Evolutionary conservation across 1,140 invertebrate genomes (phyloP).

Genomic region (Zaprionus africanus): DNA sequence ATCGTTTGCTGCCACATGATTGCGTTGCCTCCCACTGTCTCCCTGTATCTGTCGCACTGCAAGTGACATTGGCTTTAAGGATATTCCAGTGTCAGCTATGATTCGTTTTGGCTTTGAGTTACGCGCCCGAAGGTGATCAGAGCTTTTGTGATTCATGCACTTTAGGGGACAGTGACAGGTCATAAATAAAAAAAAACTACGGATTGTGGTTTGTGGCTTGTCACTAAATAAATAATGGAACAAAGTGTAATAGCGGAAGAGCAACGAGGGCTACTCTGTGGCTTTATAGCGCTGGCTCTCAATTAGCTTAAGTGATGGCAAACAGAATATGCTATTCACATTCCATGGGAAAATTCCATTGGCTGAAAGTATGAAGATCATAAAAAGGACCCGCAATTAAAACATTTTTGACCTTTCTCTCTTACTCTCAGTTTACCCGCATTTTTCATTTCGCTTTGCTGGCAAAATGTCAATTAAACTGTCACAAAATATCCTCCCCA

Average conservation of each 20-base stretch:
- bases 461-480: conserved; percentile 17
- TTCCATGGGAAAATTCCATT: not conserved
- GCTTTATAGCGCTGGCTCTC: not conserved
- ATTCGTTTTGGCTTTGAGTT: not conserved
- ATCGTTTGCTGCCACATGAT: not conserved
- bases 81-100: not conserved
- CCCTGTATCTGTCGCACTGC: not conserved
- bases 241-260: not conserved
- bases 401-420: not conserved
- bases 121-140: not conserved
- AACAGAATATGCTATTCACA: not conserved
- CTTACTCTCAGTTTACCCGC: not conserved
- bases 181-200: not conserved
- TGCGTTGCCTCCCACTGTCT: not conserved
- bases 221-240: not conserved
- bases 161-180: not conserved
- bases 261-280: not conserved
- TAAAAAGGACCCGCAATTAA: conserved; percentile 8
- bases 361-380: not conserved
- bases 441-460: conserved; percentile 4
- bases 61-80: conserved; percentile 7
- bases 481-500: not conserved
- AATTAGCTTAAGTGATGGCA: not conserved
- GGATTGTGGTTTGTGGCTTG: not conserved
- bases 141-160: not conserved